Base-by-base conservation (phyloP, 2,888 invertebrate species). In the Caenorhabditis doughertyi region DNA sequence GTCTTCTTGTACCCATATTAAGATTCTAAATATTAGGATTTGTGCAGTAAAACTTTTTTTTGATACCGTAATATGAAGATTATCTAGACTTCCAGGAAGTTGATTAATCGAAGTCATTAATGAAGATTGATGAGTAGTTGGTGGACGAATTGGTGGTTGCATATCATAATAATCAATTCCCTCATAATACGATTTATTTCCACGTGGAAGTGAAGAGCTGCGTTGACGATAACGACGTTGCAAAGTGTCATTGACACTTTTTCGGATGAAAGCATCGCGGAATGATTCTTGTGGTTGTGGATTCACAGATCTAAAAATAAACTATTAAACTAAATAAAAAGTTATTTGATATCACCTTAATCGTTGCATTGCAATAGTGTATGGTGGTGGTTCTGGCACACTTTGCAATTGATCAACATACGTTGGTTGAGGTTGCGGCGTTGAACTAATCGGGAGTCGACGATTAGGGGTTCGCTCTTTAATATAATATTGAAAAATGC, bases 331-430 rank as follows among this genome's bases (percentile, higher is more conserved):
- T n/a, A 18, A 18, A 13, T n/a, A 23, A 21, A 42, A 56, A n/a
- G n/a, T n/a, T 44, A 11, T 27, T 16, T 60, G n/a, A 9, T 35
- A 4, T 0, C 13, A 82, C 77, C 79, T 68, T 42, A 79, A 65
- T 79, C 86, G 55, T 58, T 87, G 86, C 73, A 88, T 76, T 4
- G 88, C 86, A 29, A 87, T 68, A 9, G 77, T 76, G 55, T 88
- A 88, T 9, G 87, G 82, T 23, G 88, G 88, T 3, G 88, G 88
- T 18, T 85, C 87, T 13, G 85, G 86, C 23, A 85, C 49, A 2
- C 67, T 56, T 44, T 84, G 82, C 21, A 86, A 74, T 39, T 86
- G 84, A 58, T 87, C 87, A 9, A 73, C 56, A 21, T 85, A 85
- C 21, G 81, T 86, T 11, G 81, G 77, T 8, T 79, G 73, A 16